Base-by-base conservation (phyloP, 2,888 invertebrate genomes). In the Buathra laborator region DNA sequence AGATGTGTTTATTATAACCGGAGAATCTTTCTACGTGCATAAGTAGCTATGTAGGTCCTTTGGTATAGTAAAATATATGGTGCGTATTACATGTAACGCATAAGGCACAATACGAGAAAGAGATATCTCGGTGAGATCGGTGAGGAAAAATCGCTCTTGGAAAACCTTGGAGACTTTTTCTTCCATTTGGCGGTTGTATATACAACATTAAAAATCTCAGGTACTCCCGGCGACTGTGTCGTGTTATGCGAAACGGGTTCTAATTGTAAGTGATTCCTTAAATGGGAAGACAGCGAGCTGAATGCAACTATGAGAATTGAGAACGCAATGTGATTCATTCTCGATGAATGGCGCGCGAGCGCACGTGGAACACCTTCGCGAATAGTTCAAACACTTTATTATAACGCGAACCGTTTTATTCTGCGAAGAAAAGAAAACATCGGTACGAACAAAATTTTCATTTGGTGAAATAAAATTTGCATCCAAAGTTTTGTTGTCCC, bases 311-410 rank as follows among this genome's bases (percentile, higher is more conserved):
- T 79, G 78, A 66, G 85, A 82, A 79, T 85, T 79, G 82, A 82
- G 85, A 85, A 51, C 85, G 81, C 78, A 53, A 78, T 70, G 81
- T 82, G 78, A 85, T 85, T 81, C 85, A 85, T 85, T 71, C 46
- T n/a, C 10, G 66, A 82, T 85, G 66, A 85, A 82, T 76, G 68
- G 64, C 68, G 19, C 37, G 7, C 12, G 6, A 16, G 59, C 43
- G 78, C n/a, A 14, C 62, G 59, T 37, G 48, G 10, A 37, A 24
- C 64, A 48, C 32, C 64, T 56, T n/a, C 62, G 64, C 75, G 80
- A 66, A 56, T 66, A 43, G 46, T 79, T 12, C 7, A 32, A 56
- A 10, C 24, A 62, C 32, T 62, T 62, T 19, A 37, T 16, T 59
- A 16, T 24, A 46, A 24, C 46, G 29, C 62, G 5, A 62, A 74